phyloP scores from a whole-genome alignment of 2,888 invertebrate species.

The Coelopa pilipes region DNA sequence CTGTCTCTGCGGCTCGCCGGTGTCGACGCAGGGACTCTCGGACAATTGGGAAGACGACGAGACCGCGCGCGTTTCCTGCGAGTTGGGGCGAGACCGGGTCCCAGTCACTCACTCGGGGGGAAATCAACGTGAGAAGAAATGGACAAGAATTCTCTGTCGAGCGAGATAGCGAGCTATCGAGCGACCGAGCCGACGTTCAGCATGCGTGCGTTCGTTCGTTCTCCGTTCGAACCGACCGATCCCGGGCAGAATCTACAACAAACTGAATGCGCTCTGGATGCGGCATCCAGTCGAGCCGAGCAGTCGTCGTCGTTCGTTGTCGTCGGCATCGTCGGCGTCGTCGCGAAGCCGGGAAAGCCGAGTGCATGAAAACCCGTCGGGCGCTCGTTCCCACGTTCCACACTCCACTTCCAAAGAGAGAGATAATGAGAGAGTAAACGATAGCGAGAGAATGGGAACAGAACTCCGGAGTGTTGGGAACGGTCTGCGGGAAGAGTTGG shows the following conservation, averaged over 20 bases:
- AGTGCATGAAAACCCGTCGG: conserved; percentile 7
- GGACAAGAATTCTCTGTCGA: neutral
- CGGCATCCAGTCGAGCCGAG: conserved; percentile 22
- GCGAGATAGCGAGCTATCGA: conserved; percentile 11
- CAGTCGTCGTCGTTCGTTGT: neutral
- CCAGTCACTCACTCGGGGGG: too few species aligned
- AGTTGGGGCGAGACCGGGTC: too few species aligned
- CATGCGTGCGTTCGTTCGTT: too few species aligned
- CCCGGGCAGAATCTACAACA: conserved; percentile 30
- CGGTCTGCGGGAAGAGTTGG: too few species aligned
- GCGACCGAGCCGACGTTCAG: neutral
- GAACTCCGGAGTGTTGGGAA: too few species aligned
- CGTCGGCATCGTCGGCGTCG: too few species aligned
- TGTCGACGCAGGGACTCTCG: too few species aligned
- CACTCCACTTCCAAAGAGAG: neutral
- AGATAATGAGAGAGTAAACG: neutral
- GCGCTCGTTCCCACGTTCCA: conserved; percentile 21
- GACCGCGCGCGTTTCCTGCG: too few species aligned
- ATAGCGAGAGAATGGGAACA: neutral
- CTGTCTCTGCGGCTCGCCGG: conserved; percentile 1
- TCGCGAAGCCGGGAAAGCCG: conserved; percentile 10
- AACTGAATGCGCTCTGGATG: conserved; percentile 27
- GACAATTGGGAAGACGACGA: too few species aligned
- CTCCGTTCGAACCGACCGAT: conserved; percentile 27
- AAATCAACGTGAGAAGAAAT: neutral